Percentiles rank a stretch among this genome's conserved stretches.
Conservation (phyloP, 2,888 invertebrate species). For the Mythimna ferrago region DNA sequence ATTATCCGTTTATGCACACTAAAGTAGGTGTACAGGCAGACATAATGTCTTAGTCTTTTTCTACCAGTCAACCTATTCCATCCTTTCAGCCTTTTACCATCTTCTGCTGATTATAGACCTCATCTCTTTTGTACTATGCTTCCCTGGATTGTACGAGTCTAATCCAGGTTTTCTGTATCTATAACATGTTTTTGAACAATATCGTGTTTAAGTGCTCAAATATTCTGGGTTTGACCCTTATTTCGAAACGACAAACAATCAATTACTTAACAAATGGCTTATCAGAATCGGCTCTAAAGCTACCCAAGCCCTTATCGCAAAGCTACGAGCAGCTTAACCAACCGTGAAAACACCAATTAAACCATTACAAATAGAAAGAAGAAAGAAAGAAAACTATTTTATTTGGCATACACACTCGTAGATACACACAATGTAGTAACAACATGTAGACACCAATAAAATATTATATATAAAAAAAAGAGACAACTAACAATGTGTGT, state of each 20-base stretch:
- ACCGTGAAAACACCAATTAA: slow-evolving; percentile 44
- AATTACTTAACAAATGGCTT: slow-evolving; percentile 12
- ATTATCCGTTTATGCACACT: no score
- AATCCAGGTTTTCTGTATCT: neutral
- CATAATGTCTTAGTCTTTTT: no score
- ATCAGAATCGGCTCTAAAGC: neutral
- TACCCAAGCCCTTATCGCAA: slow-evolving; percentile 25
- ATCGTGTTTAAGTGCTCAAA: neutral
- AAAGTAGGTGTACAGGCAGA: no score
- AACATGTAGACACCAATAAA: no score
- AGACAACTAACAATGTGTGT: no score
- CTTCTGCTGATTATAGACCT: neutral
- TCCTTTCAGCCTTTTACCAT: neutral
- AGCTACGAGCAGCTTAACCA: neutral
- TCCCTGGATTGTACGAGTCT: neutral
- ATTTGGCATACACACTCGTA: no score
- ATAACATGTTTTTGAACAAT: neutral
- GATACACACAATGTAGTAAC: no score
- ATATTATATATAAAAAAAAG: no score
- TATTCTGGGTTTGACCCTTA: neutral
- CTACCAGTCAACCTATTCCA: no score
- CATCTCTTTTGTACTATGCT: neutral
- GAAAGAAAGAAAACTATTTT: no score
- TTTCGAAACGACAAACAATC: neutral
- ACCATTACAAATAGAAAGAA: slow-evolving; percentile 27